phyloP scores from a whole-genome alignment of 2,888 invertebrate species.

The Epirrhoe alternata region DNA sequence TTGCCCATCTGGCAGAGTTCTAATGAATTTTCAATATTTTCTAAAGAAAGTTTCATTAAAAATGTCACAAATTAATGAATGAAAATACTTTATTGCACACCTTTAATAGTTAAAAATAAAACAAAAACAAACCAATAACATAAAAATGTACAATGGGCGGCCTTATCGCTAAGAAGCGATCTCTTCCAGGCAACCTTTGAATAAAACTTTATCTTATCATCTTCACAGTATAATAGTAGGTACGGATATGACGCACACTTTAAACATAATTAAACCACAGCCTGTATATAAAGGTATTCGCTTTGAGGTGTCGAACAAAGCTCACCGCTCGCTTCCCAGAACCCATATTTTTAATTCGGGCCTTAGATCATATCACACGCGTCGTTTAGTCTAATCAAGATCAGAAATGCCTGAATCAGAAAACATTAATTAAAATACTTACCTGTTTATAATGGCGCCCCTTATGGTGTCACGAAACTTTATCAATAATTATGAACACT shows the following conservation, averaged over 20 bases:
- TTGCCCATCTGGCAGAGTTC: no score
- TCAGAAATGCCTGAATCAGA: slow-evolving; percentile 15
- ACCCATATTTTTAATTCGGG: slow-evolving; percentile 36
- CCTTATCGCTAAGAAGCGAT: no score
- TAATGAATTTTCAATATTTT: no score
- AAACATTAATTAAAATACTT: slow-evolving; percentile 7
- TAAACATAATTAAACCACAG: slow-evolving; percentile 17
- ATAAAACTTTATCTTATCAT: no score
- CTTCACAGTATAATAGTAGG: not conserved
- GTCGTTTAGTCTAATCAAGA: slow-evolving; percentile 24
- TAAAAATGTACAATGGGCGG: no score
- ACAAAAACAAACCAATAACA: no score
- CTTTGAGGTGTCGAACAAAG: slow-evolving; percentile 48
- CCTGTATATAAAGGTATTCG: slow-evolving; percentile 44
- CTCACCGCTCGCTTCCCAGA: slow-evolving; percentile 57
- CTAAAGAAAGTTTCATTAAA: no score
- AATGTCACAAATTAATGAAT: no score
- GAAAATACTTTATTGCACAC: no score
- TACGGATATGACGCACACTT: not conserved
- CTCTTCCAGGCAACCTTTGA: no score
- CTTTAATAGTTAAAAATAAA: no score
- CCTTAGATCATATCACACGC: slow-evolving; percentile 32
- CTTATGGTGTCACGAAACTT: not conserved
- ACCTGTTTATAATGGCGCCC: not conserved
- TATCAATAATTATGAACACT: not conserved